Evolutionary conservation across 30 jellyfish, hydroid and myxozoan species (phyloP), one percentile per base, ranked within the genome.

Genomic region (Aurelia aurita): DNA sequence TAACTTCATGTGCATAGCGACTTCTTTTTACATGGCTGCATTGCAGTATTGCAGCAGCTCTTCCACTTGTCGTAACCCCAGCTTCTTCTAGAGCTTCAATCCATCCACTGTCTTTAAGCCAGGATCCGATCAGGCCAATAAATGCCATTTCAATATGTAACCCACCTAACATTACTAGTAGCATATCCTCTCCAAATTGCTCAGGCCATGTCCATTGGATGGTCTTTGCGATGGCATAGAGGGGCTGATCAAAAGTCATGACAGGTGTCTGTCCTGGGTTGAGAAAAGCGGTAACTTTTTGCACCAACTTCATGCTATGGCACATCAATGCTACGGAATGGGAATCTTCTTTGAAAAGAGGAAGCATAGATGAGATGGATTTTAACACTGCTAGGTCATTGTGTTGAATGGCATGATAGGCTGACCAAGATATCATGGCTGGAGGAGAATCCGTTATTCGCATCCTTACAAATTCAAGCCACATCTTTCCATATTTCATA

Each of bases 81-180:
- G 78, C 87, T 53, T 69, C 92, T 53, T 34, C 77, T 21, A 68
- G 58, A 79, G 84, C 90, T 68, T 69, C 31, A 35, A 68, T 31
- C 92, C 92, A 82, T 71, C 92, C 87, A 39, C 87, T 69, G 49
- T 58, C 92, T 69, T 82, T 53, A 13, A 82, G 66, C 87, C 87
- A 82, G 60, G 82, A 62, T 26, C 90, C 82, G 47, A 79, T 35
- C 85, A 45, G 58, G 69, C 86, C 44, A 45, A 79, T 62, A 49
- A 79, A 79, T 35, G 90, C 82, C 29, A 44, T n/a, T 79, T 79
- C 90, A 66, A 79, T 64, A 44, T 79, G 90, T 34, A 64, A 34
- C 72, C 84, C 90, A 61, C 82, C 88, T 53, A 79, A 60, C 90
- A 79, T 79, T 79, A 63, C 84, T 26, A 79, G 21, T 35, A 79